A percentile compares a stretch with the other conserved stretches of the same genome.
These are phyloP conservation scores for Spinus pinus DNA, from an alignment of 2,797 vertebrate species.

Conservation along the genomic window DNA sequence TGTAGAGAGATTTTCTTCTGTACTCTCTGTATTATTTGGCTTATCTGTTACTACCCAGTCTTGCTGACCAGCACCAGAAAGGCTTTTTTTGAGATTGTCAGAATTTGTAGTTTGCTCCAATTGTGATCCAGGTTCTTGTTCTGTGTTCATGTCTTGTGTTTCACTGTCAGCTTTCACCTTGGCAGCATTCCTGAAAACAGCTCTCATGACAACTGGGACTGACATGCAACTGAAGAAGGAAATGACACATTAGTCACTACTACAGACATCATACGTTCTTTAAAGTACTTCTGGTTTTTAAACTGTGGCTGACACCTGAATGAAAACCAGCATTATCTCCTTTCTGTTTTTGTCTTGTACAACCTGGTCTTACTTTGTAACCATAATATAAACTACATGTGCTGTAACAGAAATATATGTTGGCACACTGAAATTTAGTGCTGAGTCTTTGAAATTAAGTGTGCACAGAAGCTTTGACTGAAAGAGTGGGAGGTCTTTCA, in stretches of 20 bases:
- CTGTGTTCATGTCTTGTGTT: neutral
- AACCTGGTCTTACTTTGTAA: neutral
- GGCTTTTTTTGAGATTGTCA: neutral
- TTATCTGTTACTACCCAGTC: neutral
- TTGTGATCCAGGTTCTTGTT: neutral
- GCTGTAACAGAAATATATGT: neutral
- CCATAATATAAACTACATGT: neutral
- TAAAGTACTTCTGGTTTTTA: neutral
- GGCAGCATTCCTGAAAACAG: slow-evolving; percentile 67
- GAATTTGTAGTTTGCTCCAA: neutral
- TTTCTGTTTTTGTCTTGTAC: neutral
- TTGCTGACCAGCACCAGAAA: neutral
- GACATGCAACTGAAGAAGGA: slow-evolving; percentile 80
- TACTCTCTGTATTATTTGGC: neutral
- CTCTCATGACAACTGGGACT: slow-evolving; percentile 81
- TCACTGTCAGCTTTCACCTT: slow-evolving; percentile 23
- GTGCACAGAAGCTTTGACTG: neutral
- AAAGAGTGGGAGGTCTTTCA: neutral
- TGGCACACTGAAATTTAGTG: neutral
- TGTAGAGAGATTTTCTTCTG: neutral
- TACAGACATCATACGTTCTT: neutral
- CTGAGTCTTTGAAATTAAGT: neutral
- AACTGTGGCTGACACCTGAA: neutral
- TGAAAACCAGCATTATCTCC: neutral
- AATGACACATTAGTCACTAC: neutral